A percentile compares a stretch with the other conserved stretches of the same genome.
These are phyloP conservation scores for Typhlomys cinereus DNA, from an alignment of 2,113 vertebrate genomes.

Conservation along the genomic window DNA sequence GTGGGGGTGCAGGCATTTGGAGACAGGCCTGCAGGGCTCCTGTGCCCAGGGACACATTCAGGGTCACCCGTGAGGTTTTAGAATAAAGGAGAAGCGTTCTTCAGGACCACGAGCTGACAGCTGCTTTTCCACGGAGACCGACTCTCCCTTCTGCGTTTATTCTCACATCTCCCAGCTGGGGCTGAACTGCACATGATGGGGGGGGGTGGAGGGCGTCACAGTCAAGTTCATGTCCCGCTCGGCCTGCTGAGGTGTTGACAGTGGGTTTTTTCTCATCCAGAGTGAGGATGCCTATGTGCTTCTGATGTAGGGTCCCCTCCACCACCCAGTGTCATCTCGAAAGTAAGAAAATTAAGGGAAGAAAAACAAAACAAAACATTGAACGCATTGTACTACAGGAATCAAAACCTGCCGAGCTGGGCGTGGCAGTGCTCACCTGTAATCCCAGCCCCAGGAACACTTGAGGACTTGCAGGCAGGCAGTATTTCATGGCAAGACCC, in stretches of 20 bases:
- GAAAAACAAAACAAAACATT: neutral
- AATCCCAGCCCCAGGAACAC: neutral
- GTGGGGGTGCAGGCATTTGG: accelerated
- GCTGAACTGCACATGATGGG: neutral
- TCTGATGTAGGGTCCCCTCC: no score
- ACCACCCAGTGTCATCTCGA: neutral
- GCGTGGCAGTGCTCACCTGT: neutral
- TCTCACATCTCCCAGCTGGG: neutral
- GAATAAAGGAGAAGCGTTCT: neutral
- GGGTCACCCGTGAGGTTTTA: neutral
- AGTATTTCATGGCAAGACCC: neutral
- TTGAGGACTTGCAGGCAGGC: neutral
- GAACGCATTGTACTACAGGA: no score
- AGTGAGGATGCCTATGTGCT: neutral
- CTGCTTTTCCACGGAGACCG: accelerated
- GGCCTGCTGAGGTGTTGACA: neutral
- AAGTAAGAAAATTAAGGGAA: neutral
- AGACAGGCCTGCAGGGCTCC: neutral
- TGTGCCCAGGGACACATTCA: neutral
- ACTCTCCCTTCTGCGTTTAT: neutral
- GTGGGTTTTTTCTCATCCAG: neutral
- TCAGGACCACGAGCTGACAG: neutral
- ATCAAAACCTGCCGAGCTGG: neutral
- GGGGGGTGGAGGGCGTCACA: no score
- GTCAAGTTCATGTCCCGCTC: neutral